A percentile compares a stretch with the other conserved stretches of the same genome.
Evolutionary conservation across 2,888 invertebrate species (phyloP).

Genomic region (Agriopis marginaria): DNA sequence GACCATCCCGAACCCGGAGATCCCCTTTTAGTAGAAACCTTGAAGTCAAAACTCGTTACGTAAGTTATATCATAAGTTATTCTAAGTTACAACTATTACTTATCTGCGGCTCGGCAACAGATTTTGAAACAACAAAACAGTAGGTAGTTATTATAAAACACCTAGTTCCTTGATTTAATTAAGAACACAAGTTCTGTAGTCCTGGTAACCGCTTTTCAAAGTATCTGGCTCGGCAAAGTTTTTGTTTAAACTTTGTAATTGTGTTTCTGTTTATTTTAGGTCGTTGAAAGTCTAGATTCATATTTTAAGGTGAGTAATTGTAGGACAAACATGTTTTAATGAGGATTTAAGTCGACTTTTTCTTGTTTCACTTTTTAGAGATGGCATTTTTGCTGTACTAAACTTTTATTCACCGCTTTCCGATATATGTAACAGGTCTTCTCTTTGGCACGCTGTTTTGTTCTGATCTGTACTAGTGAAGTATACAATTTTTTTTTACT

Average conservation of each 20-base stretch:
- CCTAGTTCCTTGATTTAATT: conserved; percentile 42
- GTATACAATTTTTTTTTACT: no score
- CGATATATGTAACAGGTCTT: no score
- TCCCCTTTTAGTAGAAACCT: not conserved
- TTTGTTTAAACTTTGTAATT: conserved; percentile 42
- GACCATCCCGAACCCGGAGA: no score
- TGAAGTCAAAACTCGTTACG: not conserved
- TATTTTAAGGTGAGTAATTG: conserved; percentile 2
- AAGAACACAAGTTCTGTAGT: conserved; percentile 37
- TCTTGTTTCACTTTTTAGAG: not conserved
- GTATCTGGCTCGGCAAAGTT: conserved; percentile 39
- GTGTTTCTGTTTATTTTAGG: conserved; percentile 45
- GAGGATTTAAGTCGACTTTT: not conserved
- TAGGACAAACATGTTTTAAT: not conserved
- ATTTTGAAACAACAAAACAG: conserved; percentile 30
- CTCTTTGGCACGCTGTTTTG: no score
- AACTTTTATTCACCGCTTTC: no score
- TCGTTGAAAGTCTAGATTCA: conserved; percentile 37
- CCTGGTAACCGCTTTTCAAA: conserved; percentile 41
- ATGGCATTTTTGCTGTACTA: not conserved
- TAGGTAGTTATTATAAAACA: conserved; percentile 33
- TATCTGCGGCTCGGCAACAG: conserved; percentile 18
- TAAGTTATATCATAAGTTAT: no score
- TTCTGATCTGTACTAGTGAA: no score
- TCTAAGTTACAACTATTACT: conserved; percentile 10